These are phyloP conservation scores for Pantherophis alleghaniensis DNA, from an alignment of 2,797 vertebrate species.

Conservation along the genomic window DNA sequence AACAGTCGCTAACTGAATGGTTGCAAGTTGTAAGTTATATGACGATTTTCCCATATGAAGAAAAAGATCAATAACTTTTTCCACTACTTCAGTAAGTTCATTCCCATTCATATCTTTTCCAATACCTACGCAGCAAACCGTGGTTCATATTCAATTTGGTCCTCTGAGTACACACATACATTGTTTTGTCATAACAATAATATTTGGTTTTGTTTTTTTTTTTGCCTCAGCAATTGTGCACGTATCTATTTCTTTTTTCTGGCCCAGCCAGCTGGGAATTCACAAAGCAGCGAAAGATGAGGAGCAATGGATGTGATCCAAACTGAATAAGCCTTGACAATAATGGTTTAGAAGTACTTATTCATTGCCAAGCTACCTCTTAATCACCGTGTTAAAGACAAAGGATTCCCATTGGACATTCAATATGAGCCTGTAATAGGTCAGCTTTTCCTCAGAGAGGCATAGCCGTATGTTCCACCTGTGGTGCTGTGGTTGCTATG, in stretches of 20 bases:
- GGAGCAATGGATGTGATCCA: background rate
- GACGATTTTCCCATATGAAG: background rate
- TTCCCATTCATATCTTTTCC: background rate
- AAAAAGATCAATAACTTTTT: background rate
- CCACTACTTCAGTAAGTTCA: background rate
- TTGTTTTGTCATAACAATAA: background rate
- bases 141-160: background rate
- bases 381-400: background rate
- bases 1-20: background rate
- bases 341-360: slow-evolving; percentile 13
- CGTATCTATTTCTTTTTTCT: background rate
- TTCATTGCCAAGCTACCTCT: background rate
- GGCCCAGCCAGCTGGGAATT: background rate
- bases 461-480: background rate
- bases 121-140: background rate
- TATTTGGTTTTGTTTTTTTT: no score
- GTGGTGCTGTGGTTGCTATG: background rate
- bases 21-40: background rate
- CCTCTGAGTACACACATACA: no score
- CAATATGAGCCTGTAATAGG: slow-evolving; percentile 7
- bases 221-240: background rate
- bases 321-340: background rate
- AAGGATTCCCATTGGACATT: background rate
- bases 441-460: background rate
- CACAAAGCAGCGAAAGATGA: slow-evolving; percentile 4